Evolutionary conservation across 2,113 vertebrate species (phyloP).

Genomic region (Dasyornis broadbenti): DNA sequence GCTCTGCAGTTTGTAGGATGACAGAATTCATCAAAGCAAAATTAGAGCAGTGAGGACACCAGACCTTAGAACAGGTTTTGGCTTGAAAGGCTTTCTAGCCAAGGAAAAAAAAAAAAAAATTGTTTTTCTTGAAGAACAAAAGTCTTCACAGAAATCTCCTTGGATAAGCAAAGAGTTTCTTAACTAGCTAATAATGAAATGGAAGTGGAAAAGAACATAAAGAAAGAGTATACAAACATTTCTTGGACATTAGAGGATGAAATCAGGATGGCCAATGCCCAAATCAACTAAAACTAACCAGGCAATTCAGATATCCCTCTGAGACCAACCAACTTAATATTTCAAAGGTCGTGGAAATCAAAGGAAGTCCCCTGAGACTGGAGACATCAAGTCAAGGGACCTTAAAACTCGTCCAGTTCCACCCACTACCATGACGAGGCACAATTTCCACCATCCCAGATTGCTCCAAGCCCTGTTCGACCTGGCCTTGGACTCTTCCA

Average conservation of each 20-base stretch:
- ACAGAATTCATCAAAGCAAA: background rate
- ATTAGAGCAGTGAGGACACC: background rate
- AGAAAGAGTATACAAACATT: background rate
- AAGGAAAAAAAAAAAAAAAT: background rate
- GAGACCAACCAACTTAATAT: background rate
- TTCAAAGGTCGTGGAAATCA: background rate
- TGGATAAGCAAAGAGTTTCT: background rate
- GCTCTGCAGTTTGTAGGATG: background rate
- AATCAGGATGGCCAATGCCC: background rate
- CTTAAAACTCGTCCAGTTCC: background rate
- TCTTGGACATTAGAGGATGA: background rate
- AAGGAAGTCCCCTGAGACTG: background rate
- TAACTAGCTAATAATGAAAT: background rate
- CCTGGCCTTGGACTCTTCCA: accelerated
- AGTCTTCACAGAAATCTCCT: background rate
- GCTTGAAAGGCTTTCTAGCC: background rate
- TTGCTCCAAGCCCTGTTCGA: accelerated
- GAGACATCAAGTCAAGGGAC: background rate
- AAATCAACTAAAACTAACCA: background rate
- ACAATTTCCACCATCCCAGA: accelerated
- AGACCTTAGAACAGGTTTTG: background rate
- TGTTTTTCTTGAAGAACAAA: background rate
- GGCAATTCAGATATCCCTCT: background rate
- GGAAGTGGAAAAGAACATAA: background rate
- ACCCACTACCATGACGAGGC: background rate